Evolutionary conservation across 1,140 invertebrate species (phyloP), one percentile per base, ranked within the genome.

Genomic region (Drosophila neocordata): DNA sequence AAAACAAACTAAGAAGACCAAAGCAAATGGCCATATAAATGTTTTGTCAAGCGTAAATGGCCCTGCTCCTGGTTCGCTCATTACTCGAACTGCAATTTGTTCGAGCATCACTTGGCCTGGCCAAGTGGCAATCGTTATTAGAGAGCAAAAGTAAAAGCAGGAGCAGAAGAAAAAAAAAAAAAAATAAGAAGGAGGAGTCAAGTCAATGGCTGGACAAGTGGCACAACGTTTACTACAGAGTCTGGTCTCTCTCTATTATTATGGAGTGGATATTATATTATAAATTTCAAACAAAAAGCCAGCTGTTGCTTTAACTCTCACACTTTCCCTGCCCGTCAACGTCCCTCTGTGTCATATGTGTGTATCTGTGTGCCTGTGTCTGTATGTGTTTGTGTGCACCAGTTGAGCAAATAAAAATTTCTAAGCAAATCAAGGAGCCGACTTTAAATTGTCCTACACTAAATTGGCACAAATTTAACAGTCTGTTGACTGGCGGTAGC

Each of bases 231-330:
- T 61, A 41, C 44, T 62, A 55, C 41, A 34, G 27, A 22, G 58
- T 41, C 35, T 51, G 35, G 61, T 22, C 15, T 53, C 64, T 22
- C 15, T 53, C 37, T 53, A 63, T 69, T 66, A 66, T 79, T 79
- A 57, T 65, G 41, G 37, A 63, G 37, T 52, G 67, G 65, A 48
- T 51, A 63, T 68, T 69, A 52, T 62, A 68, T 77, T 80, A 60
- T 66, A 77, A 60, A 35, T 77, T 80, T 64, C 69, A 77, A 60
- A 35, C 15, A 60, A 67, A 58, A 57, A 35, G 15, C 53, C 6
- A 55, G 41, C 71, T 59, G 73, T 73, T 71, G 65, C 70, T 65
- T 53, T 71, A 51, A 73, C 73, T 73, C 59, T 66, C 71, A 65
- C 52, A 55, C 61, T 73, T 62, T 73, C 1, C 20, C 41, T 20